phyloP scores from a whole-genome alignment of 2,797 vertebrate genomes.

The Ctenochaetus hawaiiensis region DNA sequence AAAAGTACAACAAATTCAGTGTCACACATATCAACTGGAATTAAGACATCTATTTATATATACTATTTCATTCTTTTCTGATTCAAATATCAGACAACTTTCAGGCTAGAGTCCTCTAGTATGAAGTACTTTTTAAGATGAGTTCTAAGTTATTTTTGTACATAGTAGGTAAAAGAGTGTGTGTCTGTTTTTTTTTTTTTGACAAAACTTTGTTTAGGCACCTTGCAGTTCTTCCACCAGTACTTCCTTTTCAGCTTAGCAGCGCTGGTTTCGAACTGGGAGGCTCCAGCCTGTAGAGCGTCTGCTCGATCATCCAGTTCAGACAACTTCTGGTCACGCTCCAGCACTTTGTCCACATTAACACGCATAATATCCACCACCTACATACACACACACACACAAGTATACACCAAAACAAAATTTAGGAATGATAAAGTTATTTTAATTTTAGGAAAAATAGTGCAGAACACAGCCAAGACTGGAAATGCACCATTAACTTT shows the following conservation, averaged over 20 bases:
- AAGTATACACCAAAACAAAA: no score
- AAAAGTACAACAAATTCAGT: slow-evolving; percentile 12
- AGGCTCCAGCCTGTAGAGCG: slow-evolving; percentile 95
- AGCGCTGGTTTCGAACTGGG: slow-evolving; percentile 96
- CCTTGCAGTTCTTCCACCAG: slow-evolving; percentile 98
- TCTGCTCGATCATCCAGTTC: slow-evolving; percentile 95
- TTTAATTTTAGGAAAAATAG: neutral
- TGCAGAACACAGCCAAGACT: neutral
- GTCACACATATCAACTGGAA: neutral
- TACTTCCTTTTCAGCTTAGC: slow-evolving; percentile 98
- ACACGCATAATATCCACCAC: slow-evolving; percentile 98
- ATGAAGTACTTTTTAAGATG: neutral
- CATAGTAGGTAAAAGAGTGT: neutral
- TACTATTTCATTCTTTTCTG: neutral
- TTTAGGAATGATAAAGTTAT: no score
- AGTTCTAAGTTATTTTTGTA: neutral
- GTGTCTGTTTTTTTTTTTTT: neutral
- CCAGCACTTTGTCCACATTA: slow-evolving; percentile 96
- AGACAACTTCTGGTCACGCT: slow-evolving; percentile 96
- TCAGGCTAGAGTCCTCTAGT: neutral
- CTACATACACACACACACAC: slow-evolving; percentile 76
- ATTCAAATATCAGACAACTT: neutral
- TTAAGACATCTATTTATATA: neutral
- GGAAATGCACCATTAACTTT: neutral
- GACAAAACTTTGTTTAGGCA: slow-evolving; percentile 46